Evolutionary conservation across 2,797 vertebrate genomes (phyloP).

Genomic region (Taeniopygia guttata): DNA sequence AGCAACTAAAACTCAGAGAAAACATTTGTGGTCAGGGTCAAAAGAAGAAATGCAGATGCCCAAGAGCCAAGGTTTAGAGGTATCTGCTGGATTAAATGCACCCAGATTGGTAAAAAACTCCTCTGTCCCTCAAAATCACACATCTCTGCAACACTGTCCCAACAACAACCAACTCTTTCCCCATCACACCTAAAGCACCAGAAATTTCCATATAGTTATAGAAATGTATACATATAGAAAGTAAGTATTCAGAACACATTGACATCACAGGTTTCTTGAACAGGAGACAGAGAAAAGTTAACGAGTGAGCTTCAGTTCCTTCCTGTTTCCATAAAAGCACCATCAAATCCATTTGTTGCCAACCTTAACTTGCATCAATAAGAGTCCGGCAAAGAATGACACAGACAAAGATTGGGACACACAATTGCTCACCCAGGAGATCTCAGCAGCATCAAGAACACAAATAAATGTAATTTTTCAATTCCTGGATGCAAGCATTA

Average conservation of each 20-base stretch:
- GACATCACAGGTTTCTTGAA: not conserved
- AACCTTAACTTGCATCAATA: not conserved
- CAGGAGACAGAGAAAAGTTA: not conserved
- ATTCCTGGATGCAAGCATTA: slow-evolving; percentile 39
- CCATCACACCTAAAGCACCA: not conserved
- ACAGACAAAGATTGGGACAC: not conserved
- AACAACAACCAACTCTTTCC: not conserved
- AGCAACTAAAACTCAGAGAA: not conserved
- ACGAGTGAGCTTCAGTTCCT: not conserved
- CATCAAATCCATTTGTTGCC: not conserved
- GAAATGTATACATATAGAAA: not conserved
- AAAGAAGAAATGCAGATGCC: not conserved
- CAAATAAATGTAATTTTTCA: slow-evolving; percentile 37
- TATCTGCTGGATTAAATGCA: not conserved
- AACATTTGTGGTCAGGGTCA: not conserved
- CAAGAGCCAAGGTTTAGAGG: not conserved
- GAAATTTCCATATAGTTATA: not conserved
- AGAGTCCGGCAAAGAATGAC: not conserved
- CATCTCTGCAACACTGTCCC: not conserved
- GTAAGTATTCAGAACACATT: not conserved
- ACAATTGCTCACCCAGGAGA: not conserved
- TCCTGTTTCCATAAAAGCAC: not conserved
- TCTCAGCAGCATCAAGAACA: not conserved
- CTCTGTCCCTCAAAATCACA: fast-evolving
- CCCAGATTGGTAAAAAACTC: not conserved